These are phyloP conservation scores for Holothuria leucospilota DNA, from an alignment of 53 echinoderm and acorn worm genomes.

Conservation along the genomic window DNA sequence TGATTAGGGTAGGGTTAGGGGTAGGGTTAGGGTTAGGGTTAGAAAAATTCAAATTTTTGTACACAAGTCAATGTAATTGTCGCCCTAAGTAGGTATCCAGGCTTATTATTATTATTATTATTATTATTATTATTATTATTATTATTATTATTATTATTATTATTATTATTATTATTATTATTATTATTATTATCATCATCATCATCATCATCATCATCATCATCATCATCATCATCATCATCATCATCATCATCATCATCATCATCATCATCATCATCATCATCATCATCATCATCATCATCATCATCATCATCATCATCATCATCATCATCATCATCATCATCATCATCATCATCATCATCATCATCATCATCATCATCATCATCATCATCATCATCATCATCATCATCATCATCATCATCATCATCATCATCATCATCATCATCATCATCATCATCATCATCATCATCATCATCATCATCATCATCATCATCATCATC, in stretches of 20 bases:
- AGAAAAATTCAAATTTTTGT: too few relatives aligned
- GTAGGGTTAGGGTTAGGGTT: too few relatives aligned
- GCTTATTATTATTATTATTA: too few relatives aligned
- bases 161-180: background rate
- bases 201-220: constrained; percentile 24
- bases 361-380: constrained; percentile 38
- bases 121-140: constrained; percentile 7
- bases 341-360: constrained; percentile 38
- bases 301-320: constrained; percentile 11
- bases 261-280: constrained; percentile 6
- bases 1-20: too few relatives aligned
- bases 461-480: constrained; percentile 38
- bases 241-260: constrained; percentile 6
- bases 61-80: too few relatives aligned
- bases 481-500: constrained; percentile 38
- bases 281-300: constrained; percentile 11
- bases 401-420: background rate
- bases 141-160: background rate
- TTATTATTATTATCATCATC: constrained; percentile 18
- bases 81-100: too few relatives aligned
- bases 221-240: constrained; percentile 6
- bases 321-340: constrained; percentile 38
- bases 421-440: constrained; percentile 38
- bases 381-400: constrained; percentile 5
- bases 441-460: constrained; percentile 38